Conservation (phyloP, 92 coral and sea anemone genomes). For the Palythoa heliodiscus region DNA sequence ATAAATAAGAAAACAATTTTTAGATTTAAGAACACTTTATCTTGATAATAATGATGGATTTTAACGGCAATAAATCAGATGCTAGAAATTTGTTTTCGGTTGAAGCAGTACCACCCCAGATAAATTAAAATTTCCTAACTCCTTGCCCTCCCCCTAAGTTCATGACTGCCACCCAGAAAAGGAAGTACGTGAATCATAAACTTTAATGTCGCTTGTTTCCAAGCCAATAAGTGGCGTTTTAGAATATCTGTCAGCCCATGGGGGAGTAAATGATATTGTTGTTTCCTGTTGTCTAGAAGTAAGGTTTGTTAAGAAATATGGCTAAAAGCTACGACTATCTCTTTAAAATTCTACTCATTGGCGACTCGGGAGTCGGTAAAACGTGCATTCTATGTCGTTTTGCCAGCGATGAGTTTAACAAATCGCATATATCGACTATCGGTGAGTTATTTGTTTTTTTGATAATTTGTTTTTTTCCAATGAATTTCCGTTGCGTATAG, state of each 20-base stretch:
- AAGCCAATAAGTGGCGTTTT: constrained; percentile 44
- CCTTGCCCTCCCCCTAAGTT: not conserved
- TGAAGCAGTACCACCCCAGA: not conserved
- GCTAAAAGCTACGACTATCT: constrained; percentile 96
- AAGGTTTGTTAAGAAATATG: constrained; percentile 51
- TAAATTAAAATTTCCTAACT: not conserved
- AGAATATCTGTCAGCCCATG: constrained; percentile 43
- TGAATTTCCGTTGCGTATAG: constrained; percentile 5
- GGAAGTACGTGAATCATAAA: constrained; percentile 14
- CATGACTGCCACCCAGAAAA: not conserved
- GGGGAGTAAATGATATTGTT: constrained; percentile 21
- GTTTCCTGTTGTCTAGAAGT: constrained; percentile 22
- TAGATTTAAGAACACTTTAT: not conserved
- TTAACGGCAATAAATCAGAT: not conserved
- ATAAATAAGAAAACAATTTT: too few relatives aligned
- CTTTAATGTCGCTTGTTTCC: constrained; percentile 41
- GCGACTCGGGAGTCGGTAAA: constrained; percentile 98
- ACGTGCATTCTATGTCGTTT: constrained; percentile 97
- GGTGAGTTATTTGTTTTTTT: constrained; percentile 61
- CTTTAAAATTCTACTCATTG: constrained; percentile 91
- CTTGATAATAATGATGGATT: too few relatives aligned
- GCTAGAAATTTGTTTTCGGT: not conserved
- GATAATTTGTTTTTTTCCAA: not conserved
- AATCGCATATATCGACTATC: constrained; percentile 95
- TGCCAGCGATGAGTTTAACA: constrained; percentile 96